Evolutionary conservation across 2,113 vertebrate genomes (phyloP).

Genomic region (Catharus fuscescens): DNA sequence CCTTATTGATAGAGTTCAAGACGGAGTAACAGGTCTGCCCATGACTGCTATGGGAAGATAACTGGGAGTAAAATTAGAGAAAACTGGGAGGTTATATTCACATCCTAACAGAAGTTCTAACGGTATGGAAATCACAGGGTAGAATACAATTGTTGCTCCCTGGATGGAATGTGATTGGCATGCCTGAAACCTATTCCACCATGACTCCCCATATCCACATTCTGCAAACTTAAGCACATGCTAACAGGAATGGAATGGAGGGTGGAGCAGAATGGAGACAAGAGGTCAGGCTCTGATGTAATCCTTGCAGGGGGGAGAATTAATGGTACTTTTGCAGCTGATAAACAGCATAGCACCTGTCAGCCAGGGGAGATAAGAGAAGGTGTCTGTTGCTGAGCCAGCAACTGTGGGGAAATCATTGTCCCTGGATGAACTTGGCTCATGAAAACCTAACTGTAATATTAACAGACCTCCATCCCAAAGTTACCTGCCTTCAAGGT

Average conservation of each 20-base stretch:
- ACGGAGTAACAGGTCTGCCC: not conserved
- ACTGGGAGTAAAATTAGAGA: not conserved
- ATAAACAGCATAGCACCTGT: accelerated
- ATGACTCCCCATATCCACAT: too few relatives aligned
- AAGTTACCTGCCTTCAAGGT: not conserved
- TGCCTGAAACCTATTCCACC: not conserved
- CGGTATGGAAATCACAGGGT: not conserved
- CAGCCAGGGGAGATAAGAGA: not conserved
- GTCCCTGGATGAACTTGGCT: not conserved
- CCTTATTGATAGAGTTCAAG: not conserved
- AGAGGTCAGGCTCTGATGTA: not conserved
- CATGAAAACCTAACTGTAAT: not conserved
- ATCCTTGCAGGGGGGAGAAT: not conserved
- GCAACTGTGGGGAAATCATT: not conserved
- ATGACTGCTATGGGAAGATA: not conserved
- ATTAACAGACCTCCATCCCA: not conserved
- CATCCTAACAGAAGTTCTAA: not conserved
- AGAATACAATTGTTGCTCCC: not conserved
- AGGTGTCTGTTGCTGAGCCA: not conserved
- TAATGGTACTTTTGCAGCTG: not conserved
- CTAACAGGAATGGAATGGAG: not conserved
- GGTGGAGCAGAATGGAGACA: not conserved
- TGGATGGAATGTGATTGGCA: not conserved
- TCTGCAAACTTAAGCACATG: not conserved
- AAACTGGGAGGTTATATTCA: not conserved